Evolutionary conservation across 1,140 invertebrate genomes (phyloP).

Genomic region (Zaprionus capensis): DNA sequence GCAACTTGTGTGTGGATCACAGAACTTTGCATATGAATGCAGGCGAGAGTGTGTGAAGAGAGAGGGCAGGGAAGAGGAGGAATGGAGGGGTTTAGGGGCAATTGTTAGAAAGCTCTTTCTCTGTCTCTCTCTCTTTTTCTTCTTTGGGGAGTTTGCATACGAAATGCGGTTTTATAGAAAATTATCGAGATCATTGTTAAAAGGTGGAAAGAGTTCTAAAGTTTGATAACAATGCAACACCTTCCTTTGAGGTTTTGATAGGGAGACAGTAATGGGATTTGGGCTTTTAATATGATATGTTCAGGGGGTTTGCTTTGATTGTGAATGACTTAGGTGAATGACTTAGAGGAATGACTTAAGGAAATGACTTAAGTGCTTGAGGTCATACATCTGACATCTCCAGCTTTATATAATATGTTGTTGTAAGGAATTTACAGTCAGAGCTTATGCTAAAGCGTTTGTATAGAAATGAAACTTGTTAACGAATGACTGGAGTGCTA

Average conservation of each 20-base stretch:
- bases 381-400: too few species aligned
- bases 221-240: constrained; percentile 7
- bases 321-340: too few species aligned
- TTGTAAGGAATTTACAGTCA: not conserved
- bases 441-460: too few species aligned
- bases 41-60: not conserved
- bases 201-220: not conserved
- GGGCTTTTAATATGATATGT: not conserved
- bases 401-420: too few species aligned
- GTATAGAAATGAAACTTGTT: too few species aligned
- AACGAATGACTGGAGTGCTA: too few species aligned
- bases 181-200: constrained; percentile 6
- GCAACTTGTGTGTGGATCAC: constrained; percentile 15
- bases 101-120: not conserved
- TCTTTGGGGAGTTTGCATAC: not conserved
- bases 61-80: not conserved
- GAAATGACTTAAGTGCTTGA: too few species aligned
- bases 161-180: constrained; percentile 8
- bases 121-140: not conserved
- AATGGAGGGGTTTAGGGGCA: not conserved
- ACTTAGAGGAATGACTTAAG: too few species aligned
- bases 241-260: not conserved
- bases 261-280: not conserved
- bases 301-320: not conserved
- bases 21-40: constrained; percentile 26